phyloP scores from a whole-genome alignment of 2,888 invertebrate species.

The Chromoteleia sp. region DNA sequence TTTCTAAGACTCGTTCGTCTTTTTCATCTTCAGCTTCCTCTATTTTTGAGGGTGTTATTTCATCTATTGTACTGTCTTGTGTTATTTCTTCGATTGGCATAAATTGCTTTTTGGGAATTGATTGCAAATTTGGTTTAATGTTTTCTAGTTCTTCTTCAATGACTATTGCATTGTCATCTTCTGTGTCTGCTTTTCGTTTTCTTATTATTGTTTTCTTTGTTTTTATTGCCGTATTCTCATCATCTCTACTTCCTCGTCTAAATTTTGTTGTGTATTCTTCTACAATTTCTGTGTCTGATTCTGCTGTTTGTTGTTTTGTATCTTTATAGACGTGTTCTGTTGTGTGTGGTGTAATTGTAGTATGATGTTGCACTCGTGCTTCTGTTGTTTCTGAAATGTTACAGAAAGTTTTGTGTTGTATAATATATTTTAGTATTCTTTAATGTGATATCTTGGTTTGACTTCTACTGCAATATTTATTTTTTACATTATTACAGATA shows the following conservation, averaged over 20 bases:
- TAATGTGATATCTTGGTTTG: slow-evolving; percentile 64
- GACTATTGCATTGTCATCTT: slow-evolving; percentile 78
- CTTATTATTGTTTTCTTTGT: slow-evolving; percentile 81
- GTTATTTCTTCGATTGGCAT: slow-evolving; percentile 81
- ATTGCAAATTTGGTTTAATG: slow-evolving; percentile 76
- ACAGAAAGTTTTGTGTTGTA: slow-evolving; percentile 78
- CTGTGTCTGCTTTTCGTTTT: slow-evolving; percentile 74
- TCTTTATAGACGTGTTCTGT: slow-evolving; percentile 78
- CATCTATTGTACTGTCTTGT: slow-evolving; percentile 74
- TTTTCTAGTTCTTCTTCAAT: slow-evolving; percentile 83
- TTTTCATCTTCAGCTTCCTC: slow-evolving; percentile 77
- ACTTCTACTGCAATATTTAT: too few relatives aligned
- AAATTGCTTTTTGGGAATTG: slow-evolving; percentile 81
- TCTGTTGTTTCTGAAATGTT: slow-evolving; percentile 84
- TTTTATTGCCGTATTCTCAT: slow-evolving; percentile 80
- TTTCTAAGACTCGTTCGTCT: too few relatives aligned
- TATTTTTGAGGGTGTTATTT: slow-evolving; percentile 77
- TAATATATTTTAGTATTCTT: slow-evolving; percentile 71
- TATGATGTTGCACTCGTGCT: slow-evolving; percentile 80
- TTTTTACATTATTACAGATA: too few relatives aligned
- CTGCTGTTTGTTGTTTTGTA: slow-evolving; percentile 75
- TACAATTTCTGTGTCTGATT: slow-evolving; percentile 81
- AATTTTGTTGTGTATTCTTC: slow-evolving; percentile 83
- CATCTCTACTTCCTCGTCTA: slow-evolving; percentile 77
- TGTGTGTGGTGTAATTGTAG: slow-evolving; percentile 79